phyloP scores from a whole-genome alignment of 2,888 invertebrate genomes.

The Mythimna lalbum region DNA sequence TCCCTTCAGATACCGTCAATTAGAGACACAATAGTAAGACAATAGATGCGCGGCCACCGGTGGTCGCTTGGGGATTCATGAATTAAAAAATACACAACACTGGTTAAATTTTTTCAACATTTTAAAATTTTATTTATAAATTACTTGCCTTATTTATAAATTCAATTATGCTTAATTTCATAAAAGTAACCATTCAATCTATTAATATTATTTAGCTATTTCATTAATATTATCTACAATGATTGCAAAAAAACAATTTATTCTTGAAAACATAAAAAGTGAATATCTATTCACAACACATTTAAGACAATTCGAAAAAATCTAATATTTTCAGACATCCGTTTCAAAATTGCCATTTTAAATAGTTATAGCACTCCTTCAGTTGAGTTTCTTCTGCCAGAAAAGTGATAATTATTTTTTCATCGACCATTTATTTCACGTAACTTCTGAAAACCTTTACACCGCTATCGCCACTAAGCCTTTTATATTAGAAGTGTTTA shows the following conservation, averaged over 20 bases:
- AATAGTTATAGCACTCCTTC: constrained; percentile 35
- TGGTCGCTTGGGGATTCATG: too few species aligned
- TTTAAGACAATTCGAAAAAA: background rate
- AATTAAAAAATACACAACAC: too few species aligned
- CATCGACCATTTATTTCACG: constrained; percentile 45
- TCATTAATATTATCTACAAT: background rate
- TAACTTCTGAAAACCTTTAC: constrained; percentile 36
- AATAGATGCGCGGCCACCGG: too few species aligned
- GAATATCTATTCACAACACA: background rate
- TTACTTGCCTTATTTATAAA: too few species aligned
- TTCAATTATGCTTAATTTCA: too few species aligned
- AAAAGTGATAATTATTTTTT: constrained; percentile 64
- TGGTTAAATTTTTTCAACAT: too few species aligned
- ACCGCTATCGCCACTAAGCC: constrained; percentile 48
- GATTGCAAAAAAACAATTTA: too few species aligned
- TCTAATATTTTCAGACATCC: background rate
- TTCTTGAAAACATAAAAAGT: background rate
- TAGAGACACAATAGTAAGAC: too few species aligned
- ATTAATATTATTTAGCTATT: background rate
- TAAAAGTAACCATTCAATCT: background rate
- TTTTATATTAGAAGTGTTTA: constrained; percentile 37
- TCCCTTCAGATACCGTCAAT: too few species aligned
- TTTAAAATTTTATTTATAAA: too few species aligned
- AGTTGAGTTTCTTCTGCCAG: constrained; percentile 52
- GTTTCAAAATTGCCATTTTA: constrained; percentile 9